Conservation (phyloP, 1,140 invertebrate species). For the Riptortus pedestris region DNA sequence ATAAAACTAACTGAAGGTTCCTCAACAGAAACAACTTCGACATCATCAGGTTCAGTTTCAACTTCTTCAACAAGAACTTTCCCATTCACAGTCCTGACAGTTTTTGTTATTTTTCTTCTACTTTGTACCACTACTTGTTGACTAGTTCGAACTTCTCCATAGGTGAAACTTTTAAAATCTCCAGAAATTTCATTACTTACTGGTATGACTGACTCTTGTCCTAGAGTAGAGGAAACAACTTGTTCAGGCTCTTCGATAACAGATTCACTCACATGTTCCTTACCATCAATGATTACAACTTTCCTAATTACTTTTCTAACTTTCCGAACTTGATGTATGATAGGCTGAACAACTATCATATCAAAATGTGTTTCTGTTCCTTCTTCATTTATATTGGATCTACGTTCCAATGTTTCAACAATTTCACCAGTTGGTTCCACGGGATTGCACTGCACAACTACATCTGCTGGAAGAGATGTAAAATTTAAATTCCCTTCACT, state of each 20-base stretch:
- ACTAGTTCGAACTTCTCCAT: not conserved
- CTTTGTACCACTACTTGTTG: not conserved
- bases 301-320: slow-evolving; percentile 60
- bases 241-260: slow-evolving; percentile 71
- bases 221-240: slow-evolving; percentile 35
- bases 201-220: slow-evolving; percentile 49
- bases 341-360: slow-evolving; percentile 2
- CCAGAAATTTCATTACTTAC: not conserved
- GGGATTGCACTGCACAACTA: not conserved
- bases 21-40: slow-evolving; percentile 1
- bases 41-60: not conserved
- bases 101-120: slow-evolving; percentile 8
- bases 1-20: slow-evolving; percentile 7
- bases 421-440: slow-evolving; percentile 1
- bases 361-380: not conserved
- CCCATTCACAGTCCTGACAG: not conserved
- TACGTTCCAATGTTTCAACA: not conserved
- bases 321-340: slow-evolving; percentile 41
- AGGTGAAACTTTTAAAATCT: not conserved
- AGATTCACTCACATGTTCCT: slow-evolving; percentile 70
- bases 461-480: not conserved
- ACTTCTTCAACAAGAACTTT: slow-evolving; percentile 1
- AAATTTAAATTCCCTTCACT: too few relatives aligned
- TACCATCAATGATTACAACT: slow-evolving; percentile 66
- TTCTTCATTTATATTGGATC: not conserved